Evolutionary conservation across 2,113 vertebrate genomes (phyloP), one percentile per base, ranked within the genome.

Genomic region (Haliaeetus leucogaster): DNA sequence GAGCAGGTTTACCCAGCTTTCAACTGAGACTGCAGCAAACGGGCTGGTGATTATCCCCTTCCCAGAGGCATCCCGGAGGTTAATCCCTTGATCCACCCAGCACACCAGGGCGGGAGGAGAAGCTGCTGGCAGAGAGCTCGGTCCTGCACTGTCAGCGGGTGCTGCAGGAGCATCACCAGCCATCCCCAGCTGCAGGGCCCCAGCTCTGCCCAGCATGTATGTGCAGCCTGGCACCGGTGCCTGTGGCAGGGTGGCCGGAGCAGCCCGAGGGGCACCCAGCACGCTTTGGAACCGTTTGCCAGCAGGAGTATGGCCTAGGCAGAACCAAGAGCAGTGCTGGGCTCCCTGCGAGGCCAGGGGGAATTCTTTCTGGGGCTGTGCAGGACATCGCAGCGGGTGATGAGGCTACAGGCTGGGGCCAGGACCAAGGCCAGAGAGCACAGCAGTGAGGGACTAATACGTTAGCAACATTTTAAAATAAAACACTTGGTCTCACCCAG

Each of bases 11-110:
- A 65, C 90, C 78, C 14, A 9, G 77, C 86, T 72, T 94, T 95
- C 82, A 92, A 25, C 66, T 63, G 82, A 82, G 89, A 52, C 82
- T 72, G 80, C 86, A 95, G 92, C 93, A 91, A 96, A 94, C 30
- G 36, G 97, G 93, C 66, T 82, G 92, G 40, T 67, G 81, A 89
- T 97, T 87, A 94, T 95, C 82, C 82, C 43, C 83, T 97, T 91
- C 91, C 74, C 81, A 63, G 80, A 40, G 90, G 74, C 68, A 63
- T 70, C 94, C 73, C 7, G 2, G 87, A 91, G 81, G 95, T 93
- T 92, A 94, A 96, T 92, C 92, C 92, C 95, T 89, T 88, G 78
- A 95, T 96, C 86, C 80, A 38, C 45, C 89, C 79, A 53, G 52
- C 9, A 2, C 67, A 45, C 71, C 15, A 11, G 86, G 82, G 67